A percentile compares a stretch with the other conserved stretches of the same genome.
Evolutionary conservation across 2,888 invertebrate species (phyloP).

Genomic region (Gastrophysa polygoni): DNA sequence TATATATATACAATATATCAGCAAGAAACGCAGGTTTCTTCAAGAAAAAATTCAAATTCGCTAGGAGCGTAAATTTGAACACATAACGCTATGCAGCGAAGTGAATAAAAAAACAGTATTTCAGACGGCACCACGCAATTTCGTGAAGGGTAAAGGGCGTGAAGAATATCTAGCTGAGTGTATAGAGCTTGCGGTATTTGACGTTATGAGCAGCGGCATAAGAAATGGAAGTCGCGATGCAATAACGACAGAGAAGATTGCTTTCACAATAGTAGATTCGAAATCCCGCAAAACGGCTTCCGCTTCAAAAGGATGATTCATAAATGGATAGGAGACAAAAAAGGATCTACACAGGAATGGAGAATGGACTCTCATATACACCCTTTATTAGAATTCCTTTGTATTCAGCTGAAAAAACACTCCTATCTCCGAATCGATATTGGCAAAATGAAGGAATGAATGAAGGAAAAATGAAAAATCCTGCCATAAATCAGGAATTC

Average conservation of each 20-base stretch:
- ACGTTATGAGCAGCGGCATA: slow-evolving; percentile 33
- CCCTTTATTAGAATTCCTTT: slow-evolving; percentile 30
- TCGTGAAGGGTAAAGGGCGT: slow-evolving; percentile 27
- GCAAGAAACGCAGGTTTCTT: no score
- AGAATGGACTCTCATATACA: slow-evolving; percentile 23
- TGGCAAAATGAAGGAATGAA: slow-evolving; percentile 4
- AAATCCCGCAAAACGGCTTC: slow-evolving; percentile 42
- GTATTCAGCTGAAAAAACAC: slow-evolving; percentile 15
- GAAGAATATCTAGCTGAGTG: slow-evolving; percentile 28
- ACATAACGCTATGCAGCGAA: slow-evolving; percentile 13
- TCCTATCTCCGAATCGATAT: slow-evolving; percentile 7
- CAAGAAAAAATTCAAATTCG: no score
- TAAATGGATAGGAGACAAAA: slow-evolving; percentile 30
- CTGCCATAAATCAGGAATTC: neutral
- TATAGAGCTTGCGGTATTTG: slow-evolving; percentile 27
- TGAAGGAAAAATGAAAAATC: neutral
- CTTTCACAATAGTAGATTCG: slow-evolving; percentile 47
- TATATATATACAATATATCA: no score
- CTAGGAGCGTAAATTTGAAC: neutral
- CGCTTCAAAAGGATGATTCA: slow-evolving; percentile 39
- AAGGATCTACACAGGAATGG: slow-evolving; percentile 26
- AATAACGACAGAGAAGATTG: slow-evolving; percentile 44
- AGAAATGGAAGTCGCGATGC: slow-evolving; percentile 36
- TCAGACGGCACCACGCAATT: slow-evolving; percentile 24
- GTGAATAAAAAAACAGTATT: slow-evolving; percentile 29